phyloP scores from a whole-genome alignment of 2,797 vertebrate species.

The Atherinosoma microstoma region DNA sequence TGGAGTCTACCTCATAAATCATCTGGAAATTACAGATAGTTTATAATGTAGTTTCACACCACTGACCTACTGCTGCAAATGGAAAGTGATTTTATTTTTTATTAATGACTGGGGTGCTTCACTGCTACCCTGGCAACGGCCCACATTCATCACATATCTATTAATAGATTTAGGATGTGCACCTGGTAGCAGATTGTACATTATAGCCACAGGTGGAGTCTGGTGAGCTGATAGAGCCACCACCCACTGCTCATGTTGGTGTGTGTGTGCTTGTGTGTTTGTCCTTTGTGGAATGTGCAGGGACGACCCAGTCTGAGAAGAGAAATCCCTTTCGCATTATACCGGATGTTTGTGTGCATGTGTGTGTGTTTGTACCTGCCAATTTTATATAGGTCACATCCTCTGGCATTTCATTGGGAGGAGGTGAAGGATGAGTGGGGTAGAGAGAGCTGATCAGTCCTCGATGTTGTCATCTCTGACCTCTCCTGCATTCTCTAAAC shows the following conservation, averaged over 20 bases:
- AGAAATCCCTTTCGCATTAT: slow-evolving; percentile 56
- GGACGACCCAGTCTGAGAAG: slow-evolving; percentile 65
- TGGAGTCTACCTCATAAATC: background rate
- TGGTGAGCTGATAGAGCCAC: slow-evolving; percentile 49
- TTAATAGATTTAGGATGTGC: slow-evolving; percentile 58
- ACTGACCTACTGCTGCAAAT: slow-evolving; percentile 31
- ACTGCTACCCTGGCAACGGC: slow-evolving; percentile 26
- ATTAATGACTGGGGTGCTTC: slow-evolving; percentile 56
- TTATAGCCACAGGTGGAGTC: slow-evolving; percentile 50
- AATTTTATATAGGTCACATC: slow-evolving; percentile 78
- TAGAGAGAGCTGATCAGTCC: slow-evolving; percentile 41
- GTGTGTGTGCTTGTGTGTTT: slow-evolving; percentile 13
- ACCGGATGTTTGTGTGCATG: slow-evolving; percentile 19
- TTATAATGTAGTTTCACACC: background rate
- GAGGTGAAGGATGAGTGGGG: slow-evolving; percentile 37
- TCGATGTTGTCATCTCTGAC: slow-evolving; percentile 29
- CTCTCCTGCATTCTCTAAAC: slow-evolving; percentile 15
- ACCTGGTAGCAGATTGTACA: slow-evolving; percentile 57
- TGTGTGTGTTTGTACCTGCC: slow-evolving; percentile 30
- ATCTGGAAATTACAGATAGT: background rate
- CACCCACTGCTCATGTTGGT: slow-evolving; percentile 38
- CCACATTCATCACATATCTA: slow-evolving; percentile 61
- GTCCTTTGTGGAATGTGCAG: slow-evolving; percentile 51
- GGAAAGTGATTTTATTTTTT: slow-evolving; percentile 36
- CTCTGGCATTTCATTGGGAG: slow-evolving; percentile 28